Evolutionary conservation across 2,113 vertebrate species (phyloP).

Genomic region (Gobiocypris rarus): DNA sequence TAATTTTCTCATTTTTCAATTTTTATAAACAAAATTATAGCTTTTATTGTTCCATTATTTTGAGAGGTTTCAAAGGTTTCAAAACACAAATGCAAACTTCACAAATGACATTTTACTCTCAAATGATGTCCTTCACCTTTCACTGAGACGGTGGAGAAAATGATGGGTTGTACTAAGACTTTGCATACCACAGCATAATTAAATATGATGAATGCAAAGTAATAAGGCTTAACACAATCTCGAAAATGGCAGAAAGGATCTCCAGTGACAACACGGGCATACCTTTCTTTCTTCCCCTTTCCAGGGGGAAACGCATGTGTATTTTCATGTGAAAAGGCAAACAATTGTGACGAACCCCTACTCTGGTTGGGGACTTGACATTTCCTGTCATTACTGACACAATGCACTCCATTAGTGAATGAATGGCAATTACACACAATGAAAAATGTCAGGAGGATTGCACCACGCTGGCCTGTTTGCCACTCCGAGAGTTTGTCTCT

Average conservation of each 20-base stretch:
- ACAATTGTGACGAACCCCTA: slow-evolving; percentile 65
- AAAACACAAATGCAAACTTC: background rate
- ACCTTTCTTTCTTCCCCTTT: slow-evolving; percentile 32
- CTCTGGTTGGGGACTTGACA: slow-evolving; percentile 73
- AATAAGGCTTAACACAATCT: slow-evolving; percentile 59
- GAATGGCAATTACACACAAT: slow-evolving; percentile 71
- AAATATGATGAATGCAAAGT: slow-evolving; percentile 60
- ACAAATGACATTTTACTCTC: slow-evolving; percentile 58
- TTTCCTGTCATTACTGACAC: slow-evolving; percentile 75
- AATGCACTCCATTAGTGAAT: slow-evolving; percentile 71
- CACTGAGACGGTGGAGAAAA: slow-evolving; percentile 64
- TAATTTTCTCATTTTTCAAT: background rate
- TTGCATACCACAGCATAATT: slow-evolving; percentile 45
- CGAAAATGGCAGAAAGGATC: slow-evolving; percentile 62
- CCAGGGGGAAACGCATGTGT: slow-evolving; percentile 51
- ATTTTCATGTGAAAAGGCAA: slow-evolving; percentile 72
- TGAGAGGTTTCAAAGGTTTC: slow-evolving; percentile 56
- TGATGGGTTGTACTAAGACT: slow-evolving; percentile 64
- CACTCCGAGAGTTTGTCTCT: slow-evolving; percentile 25
- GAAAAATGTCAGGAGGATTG: slow-evolving; percentile 74
- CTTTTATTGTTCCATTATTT: slow-evolving; percentile 49
- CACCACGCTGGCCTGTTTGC: slow-evolving; percentile 46
- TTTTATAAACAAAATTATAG: slow-evolving; percentile 9
- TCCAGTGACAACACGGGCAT: slow-evolving; percentile 57
- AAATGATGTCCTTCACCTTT: slow-evolving; percentile 68